phyloP scores from a whole-genome alignment of 2,113 vertebrate genomes.

The Halichoeres trimaculatus region DNA sequence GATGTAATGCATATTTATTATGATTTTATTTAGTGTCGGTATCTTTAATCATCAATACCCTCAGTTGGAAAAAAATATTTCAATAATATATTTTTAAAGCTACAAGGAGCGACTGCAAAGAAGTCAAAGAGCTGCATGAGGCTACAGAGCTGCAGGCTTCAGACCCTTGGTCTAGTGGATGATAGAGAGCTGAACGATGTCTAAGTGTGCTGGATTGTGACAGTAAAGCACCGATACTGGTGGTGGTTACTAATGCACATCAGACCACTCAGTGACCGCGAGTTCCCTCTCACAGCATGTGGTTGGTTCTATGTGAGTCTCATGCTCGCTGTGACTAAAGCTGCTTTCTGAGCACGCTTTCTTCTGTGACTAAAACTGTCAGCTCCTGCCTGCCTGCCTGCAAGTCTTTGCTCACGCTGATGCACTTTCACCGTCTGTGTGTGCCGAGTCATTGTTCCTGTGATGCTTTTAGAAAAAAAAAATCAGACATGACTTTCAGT shows the following conservation, averaged over 20 bases:
- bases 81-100: too few species aligned
- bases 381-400: not conserved
- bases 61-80: too few species aligned
- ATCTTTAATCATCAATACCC: too few species aligned
- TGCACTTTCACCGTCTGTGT: not conserved
- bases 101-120: too few species aligned
- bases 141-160: too few species aligned
- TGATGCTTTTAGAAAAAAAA: not conserved
- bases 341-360: not conserved
- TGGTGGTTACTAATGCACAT: not conserved
- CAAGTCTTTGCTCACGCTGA: not conserved
- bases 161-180: too few species aligned
- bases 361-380: not conserved
- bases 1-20: too few species aligned
- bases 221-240: not conserved
- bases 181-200: not conserved
- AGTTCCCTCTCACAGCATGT: not conserved
- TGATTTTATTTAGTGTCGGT: too few species aligned
- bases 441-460: not conserved
- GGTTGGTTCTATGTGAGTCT: not conserved
- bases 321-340: conserved; percentile 18
- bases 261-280: not conserved
- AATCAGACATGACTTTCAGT: conserved; percentile 1
- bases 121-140: too few species aligned
- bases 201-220: not conserved